These are phyloP conservation scores for Choreutis nemorana DNA, from an alignment of 2,888 invertebrate species.

Conservation along the genomic window DNA sequence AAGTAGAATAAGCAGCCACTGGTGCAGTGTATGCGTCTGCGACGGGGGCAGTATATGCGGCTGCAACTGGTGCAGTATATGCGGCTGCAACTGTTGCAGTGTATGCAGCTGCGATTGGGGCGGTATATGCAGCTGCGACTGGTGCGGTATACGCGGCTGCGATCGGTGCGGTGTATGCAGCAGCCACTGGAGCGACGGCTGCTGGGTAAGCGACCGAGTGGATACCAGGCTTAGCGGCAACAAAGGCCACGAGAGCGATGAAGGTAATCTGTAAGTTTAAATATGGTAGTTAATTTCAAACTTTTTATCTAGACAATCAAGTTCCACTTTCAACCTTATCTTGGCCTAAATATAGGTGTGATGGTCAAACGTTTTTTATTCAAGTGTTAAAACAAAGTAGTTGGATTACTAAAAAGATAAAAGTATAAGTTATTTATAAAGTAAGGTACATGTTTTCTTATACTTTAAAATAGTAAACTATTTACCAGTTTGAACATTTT, in stretches of 20 bases:
- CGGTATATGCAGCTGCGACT: conserved; percentile 27
- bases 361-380: not conserved
- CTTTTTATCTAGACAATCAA: too few species aligned
- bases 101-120: conserved; percentile 38
- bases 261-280: conserved; percentile 33
- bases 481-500: conserved; percentile 62
- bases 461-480: conserved; percentile 6
- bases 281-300: not conserved
- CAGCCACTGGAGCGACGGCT: conserved; percentile 17
- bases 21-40: conserved; percentile 24
- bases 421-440: too few species aligned
- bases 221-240: conserved; percentile 49
- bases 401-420: too few species aligned
- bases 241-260: conserved; percentile 37
- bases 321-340: too few species aligned
- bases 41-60: conserved; percentile 17
- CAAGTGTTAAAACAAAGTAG: too few species aligned
- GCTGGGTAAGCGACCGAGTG: conserved; percentile 28
- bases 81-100: conserved; percentile 43
- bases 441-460: too few species aligned
- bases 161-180: conserved; percentile 21
- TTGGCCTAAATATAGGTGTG: not conserved
- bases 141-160: conserved; percentile 31
- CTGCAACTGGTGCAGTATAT: conserved; percentile 40
- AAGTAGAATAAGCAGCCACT: too few species aligned